phyloP scores from a whole-genome alignment of 2,113 vertebrate species.

The Microtus montanus region DNA sequence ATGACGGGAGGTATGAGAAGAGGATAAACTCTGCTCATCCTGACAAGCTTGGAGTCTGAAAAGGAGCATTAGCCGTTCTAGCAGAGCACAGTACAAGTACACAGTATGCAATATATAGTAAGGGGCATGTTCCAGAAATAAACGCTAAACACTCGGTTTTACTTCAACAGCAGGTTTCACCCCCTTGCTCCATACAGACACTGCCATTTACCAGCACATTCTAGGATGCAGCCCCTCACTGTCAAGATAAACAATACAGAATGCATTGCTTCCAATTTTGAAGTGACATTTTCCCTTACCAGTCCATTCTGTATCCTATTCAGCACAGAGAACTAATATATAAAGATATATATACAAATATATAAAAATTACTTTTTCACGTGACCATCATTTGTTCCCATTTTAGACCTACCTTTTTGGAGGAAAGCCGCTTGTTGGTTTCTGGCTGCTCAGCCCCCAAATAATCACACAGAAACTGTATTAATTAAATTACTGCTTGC shows the following conservation, averaged over 20 bases:
- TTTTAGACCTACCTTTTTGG: background rate
- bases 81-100: background rate
- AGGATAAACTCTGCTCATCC: background rate
- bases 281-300: background rate
- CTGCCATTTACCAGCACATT: background rate
- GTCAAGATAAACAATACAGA: background rate
- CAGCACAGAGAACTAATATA: background rate
- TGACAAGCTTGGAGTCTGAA: background rate
- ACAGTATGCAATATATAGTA: background rate
- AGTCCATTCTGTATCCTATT: background rate
- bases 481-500: too few species aligned
- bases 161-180: background rate
- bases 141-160: background rate
- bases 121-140: background rate
- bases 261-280: background rate
- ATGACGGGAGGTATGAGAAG: background rate
- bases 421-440: too few species aligned
- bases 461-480: too few species aligned
- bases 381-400: background rate
- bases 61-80: background rate
- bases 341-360: background rate
- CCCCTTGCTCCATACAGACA: background rate
- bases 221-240: background rate
- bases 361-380: slow-evolving; percentile 4
- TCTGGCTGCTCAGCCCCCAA: too few species aligned